A percentile compares a stretch with the other conserved stretches of the same genome.
These are phyloP conservation scores for Tipula helvola DNA, from an alignment of 2,888 invertebrate species.

Conservation along the genomic window DNA sequence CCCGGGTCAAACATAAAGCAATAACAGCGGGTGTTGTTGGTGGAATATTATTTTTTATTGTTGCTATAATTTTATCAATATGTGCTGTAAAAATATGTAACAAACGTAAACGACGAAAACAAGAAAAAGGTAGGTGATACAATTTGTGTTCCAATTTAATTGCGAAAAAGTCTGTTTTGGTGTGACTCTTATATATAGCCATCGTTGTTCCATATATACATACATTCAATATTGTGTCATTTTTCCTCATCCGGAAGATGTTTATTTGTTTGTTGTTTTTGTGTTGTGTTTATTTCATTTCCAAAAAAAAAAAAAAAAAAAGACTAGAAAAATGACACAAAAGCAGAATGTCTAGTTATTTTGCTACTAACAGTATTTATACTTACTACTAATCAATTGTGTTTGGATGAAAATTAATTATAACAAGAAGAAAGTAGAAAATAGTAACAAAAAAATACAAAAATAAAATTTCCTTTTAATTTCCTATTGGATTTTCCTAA, in stretches of 20 bases:
- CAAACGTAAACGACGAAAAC: slow-evolving; percentile 91
- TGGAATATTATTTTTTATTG: slow-evolving; percentile 93
- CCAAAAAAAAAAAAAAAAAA: too few species aligned
- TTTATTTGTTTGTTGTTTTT: neutral
- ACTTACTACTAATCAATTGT: neutral
- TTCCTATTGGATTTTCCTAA: neutral
- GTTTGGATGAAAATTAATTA: neutral
- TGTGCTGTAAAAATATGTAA: slow-evolving; percentile 98
- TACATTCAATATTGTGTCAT: neutral
- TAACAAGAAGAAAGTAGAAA: neutral
- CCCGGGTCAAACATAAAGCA: slow-evolving; percentile 86
- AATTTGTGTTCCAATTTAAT: slow-evolving; percentile 13
- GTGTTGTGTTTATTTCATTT: neutral
- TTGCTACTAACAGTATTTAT: neutral
- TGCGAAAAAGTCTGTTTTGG: neutral
- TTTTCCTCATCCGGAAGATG: neutral
- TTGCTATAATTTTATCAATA: slow-evolving; percentile 92
- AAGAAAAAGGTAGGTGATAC: slow-evolving; percentile 95
- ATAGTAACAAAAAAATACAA: neutral
- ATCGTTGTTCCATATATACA: neutral
- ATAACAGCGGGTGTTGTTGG: slow-evolving; percentile 95
- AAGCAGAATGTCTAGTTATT: neutral
- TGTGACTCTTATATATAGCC: neutral
- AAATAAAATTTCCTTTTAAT: neutral
- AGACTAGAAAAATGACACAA: neutral